A percentile compares a stretch with the other conserved stretches of the same genome.
phyloP scores from a whole-genome alignment of 2,797 vertebrate genomes.

The Tolypeutes matacus region DNA sequence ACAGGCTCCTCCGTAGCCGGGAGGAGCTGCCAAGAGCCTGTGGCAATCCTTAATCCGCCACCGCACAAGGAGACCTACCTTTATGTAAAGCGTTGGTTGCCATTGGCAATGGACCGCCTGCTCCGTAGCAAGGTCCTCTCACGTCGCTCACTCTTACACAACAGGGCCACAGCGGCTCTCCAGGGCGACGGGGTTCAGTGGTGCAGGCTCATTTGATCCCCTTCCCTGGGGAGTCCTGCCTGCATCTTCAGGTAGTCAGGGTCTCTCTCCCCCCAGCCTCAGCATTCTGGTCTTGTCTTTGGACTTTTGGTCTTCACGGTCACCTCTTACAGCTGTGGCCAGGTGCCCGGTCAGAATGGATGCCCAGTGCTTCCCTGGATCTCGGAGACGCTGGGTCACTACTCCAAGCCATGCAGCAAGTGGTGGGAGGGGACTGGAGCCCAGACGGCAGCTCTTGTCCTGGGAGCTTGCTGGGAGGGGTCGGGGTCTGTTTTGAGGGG shows the following conservation, averaged over 20 bases:
- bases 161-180: not conserved
- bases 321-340: not conserved
- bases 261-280: too few relatives aligned
- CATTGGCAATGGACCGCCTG: not conserved
- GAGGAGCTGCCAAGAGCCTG: not conserved
- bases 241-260: not conserved
- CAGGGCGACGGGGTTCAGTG: rapidly evolving
- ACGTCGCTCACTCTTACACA: not conserved
- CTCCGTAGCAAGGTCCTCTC: too few relatives aligned
- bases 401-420: not conserved
- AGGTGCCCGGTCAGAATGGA: rapidly evolving
- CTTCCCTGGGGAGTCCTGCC: not conserved
- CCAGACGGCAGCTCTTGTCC: not conserved
- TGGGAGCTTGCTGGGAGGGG: not conserved
- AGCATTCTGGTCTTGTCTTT: not conserved
- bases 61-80: not conserved
- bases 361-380: not conserved
- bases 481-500: not conserved
- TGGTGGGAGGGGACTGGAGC: not conserved
- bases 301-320: not conserved
- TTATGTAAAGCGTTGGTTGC: not conserved
- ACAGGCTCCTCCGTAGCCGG: rapidly evolving
- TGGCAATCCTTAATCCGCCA: too few relatives aligned
- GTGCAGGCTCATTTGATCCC: too few relatives aligned
- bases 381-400: not conserved